Evolutionary conservation across 2,113 vertebrate species (phyloP).

Genomic region (Tylochromis polylepis): DNA sequence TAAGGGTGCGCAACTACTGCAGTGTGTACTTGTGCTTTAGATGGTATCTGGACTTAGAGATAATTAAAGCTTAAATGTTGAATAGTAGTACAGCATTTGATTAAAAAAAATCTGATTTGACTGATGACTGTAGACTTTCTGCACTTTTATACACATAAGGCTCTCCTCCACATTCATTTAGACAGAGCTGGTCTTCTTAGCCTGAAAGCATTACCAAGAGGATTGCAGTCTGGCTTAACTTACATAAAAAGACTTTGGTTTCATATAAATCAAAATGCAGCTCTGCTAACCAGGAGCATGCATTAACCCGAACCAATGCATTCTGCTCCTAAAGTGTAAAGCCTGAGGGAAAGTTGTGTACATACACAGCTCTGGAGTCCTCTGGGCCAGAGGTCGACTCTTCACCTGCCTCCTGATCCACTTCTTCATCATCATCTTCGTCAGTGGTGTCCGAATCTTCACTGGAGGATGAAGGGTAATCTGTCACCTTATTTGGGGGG

Average conservation of each 20-base stretch:
- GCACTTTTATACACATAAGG: not conserved
- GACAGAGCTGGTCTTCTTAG: not conserved
- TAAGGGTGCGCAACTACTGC: not conserved
- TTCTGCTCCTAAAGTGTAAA: not conserved
- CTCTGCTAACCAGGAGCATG: not conserved
- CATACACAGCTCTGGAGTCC: conserved; percentile 89
- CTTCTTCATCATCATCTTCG: conserved; percentile 95
- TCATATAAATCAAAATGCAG: not conserved
- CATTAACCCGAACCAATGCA: not conserved
- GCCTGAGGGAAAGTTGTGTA: not conserved
- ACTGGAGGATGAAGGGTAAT: conserved; percentile 93
- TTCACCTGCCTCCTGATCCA: conserved; percentile 90
- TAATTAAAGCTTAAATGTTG: not conserved
- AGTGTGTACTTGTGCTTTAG: not conserved
- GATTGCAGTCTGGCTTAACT: not conserved
- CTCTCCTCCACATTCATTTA: not conserved
- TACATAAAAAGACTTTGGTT: not conserved
- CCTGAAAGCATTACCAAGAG: not conserved
- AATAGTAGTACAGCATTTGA: not conserved
- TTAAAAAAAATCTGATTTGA: not conserved
- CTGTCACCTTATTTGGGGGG: conserved; percentile 92
- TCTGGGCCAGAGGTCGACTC: conserved; percentile 93
- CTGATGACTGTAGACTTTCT: not conserved
- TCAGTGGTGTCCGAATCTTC: conserved; percentile 96
- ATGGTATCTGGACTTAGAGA: not conserved